Percentiles rank a stretch among this genome's conserved stretches.
These are phyloP conservation scores for Acanthopagrus latus DNA, from an alignment of 2,797 vertebrate genomes.

Conservation along the genomic window DNA sequence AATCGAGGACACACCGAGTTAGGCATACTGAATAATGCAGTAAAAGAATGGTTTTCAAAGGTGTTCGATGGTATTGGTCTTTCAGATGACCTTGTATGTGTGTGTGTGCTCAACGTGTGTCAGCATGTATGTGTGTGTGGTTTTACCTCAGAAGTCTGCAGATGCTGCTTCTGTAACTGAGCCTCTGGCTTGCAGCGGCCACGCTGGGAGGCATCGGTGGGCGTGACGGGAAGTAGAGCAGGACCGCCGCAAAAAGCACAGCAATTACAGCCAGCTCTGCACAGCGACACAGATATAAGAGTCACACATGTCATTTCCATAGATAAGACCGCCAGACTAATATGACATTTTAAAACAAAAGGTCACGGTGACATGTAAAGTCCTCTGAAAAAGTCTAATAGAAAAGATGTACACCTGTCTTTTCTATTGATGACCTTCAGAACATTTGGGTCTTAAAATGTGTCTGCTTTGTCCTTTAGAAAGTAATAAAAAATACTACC, in stretches of 20 bases:
- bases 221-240: slow-evolving; percentile 94
- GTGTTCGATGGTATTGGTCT: neutral
- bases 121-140: neutral
- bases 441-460: slow-evolving; percentile 34
- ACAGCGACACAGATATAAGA: slow-evolving; percentile 31
- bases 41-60: neutral
- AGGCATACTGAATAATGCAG: slow-evolving; percentile 24
- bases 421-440: slow-evolving; percentile 51
- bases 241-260: slow-evolving; percentile 89
- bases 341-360: slow-evolving; percentile 49
- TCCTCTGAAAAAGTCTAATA: neutral
- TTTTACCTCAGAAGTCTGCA: slow-evolving; percentile 93
- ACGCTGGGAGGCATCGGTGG: slow-evolving; percentile 96
- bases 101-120: neutral
- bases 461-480: slow-evolving; percentile 43
- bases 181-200: slow-evolving; percentile 95
- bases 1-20: slow-evolving; percentile 34
- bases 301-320: slow-evolving; percentile 14
- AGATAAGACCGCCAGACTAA: slow-evolving; percentile 18
- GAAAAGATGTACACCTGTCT: neutral
- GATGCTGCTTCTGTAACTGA: slow-evolving; percentile 96
- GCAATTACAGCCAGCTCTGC: slow-evolving; percentile 91
- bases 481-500: slow-evolving; percentile 50
- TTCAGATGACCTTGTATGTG: slow-evolving; percentile 27
- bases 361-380: slow-evolving; percentile 32